Conservation (phyloP, 2,113 vertebrate genomes). For the Platanista minor region DNA sequence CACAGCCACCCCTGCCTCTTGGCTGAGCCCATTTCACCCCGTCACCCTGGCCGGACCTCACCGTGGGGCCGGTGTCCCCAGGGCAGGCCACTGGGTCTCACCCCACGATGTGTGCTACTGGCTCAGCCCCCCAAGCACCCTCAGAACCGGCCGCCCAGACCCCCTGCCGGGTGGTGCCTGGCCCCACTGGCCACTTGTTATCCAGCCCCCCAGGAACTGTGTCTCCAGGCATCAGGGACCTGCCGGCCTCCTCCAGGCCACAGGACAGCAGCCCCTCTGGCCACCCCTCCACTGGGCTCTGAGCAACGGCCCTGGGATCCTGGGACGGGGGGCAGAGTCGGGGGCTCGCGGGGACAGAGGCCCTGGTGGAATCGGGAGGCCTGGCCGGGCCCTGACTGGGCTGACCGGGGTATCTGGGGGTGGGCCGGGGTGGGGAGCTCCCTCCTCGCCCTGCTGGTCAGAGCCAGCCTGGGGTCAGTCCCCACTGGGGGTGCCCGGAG, state of each 20-base stretch:
- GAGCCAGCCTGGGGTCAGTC: background rate
- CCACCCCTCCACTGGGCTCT: background rate
- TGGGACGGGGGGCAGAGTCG: fast-evolving
- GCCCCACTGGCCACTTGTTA: background rate
- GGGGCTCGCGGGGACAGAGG: background rate
- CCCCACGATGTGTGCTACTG: fast-evolving
- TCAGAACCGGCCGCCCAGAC: fast-evolving
- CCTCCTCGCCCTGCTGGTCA: background rate
- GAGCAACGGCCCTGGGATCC: background rate
- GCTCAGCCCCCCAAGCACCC: background rate
- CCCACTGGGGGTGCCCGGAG: background rate
- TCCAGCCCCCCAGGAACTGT: background rate
- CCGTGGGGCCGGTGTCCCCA: background rate
- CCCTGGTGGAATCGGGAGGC: fast-evolving
- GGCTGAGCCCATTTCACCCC: background rate
- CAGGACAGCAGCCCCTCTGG: background rate
- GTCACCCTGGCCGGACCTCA: background rate
- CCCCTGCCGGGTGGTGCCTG: background rate
- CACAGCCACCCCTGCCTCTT: fast-evolving
- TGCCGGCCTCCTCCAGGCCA: background rate
- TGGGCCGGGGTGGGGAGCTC: background rate
- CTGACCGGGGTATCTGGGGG: background rate
- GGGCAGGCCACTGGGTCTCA: background rate
- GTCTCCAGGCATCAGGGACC: background rate
- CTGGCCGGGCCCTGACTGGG: no score